Evolutionary conservation across 2,888 invertebrate genomes (phyloP).

Genomic region (Rhamphomyia laevipes): DNA sequence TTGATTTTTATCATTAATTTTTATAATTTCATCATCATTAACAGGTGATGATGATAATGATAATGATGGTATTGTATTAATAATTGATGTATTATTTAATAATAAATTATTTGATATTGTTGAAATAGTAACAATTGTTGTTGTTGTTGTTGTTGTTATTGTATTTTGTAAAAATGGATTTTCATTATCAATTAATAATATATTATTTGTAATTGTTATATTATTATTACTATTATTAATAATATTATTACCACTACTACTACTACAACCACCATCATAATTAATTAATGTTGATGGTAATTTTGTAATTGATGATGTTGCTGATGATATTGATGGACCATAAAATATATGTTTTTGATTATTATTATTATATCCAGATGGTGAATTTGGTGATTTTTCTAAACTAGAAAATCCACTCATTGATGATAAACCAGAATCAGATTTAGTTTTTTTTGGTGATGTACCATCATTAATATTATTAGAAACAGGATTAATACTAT

Average conservation of each 20-base stretch:
- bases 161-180: background rate
- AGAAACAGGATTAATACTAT: conserved; percentile 25
- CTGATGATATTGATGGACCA: background rate
- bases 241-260: background rate
- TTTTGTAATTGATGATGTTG: background rate
- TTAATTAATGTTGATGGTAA: too few relatives aligned
- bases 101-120: background rate
- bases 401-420: conserved; percentile 79
- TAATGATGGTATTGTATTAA: background rate
- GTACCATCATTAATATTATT: conserved; percentile 6
- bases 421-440: conserved; percentile 76
- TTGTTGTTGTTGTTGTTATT: background rate
- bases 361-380: conserved; percentile 23
- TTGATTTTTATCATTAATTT: background rate
- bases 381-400: conserved; percentile 75
- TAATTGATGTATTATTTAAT: background rate
- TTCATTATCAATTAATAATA: background rate
- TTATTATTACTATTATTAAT: background rate
- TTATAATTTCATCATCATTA: background rate
- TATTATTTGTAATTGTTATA: background rate
- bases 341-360: background rate
- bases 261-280: too few relatives aligned
- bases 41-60: background rate
- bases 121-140: background rate
- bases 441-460: conserved; percentile 45